Base-by-base conservation (phyloP, 2,113 vertebrate genomes). In the Rhynchomys soricoides region DNA sequence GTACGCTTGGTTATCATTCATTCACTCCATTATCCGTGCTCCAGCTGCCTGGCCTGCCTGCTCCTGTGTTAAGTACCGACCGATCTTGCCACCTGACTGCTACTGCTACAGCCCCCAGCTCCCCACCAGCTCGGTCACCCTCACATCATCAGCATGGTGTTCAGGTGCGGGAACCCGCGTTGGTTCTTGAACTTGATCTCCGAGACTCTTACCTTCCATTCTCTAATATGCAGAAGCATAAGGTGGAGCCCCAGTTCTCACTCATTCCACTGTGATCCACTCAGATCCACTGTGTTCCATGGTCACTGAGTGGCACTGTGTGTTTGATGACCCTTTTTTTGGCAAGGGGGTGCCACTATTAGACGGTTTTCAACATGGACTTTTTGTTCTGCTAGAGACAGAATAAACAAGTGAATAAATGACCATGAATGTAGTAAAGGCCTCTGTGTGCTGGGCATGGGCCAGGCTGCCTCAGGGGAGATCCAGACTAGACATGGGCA, bases 181-280 rank as follows among this genome's bases (percentile, higher is more conserved):
- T 6, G 77, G 74, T 86, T 87, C 64, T 91, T 85, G 81, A 59
- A 85, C 86, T 88, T 92, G 75, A 74, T 85, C 74, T 96, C 83
- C 93, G 96, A 89, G 13, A 48, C 37, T 26, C 64, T 52, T 48
- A 48, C 29, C 64, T 52, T 48, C 66, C 26, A 22, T 82, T 82
- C 74, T 81, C 31, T 78, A 73, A 52, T 37, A 57, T 8, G 68
- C 21, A 79, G 57, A 95, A 29, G 40, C 73, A 21, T 13, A 75
- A 57, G 34, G 48, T 31, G 86, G n/a, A 50, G 22, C 0, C 37
- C 37, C 50, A 59, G 34, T 12, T 75, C 21, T 86, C 24, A 34
- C 66, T 95, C 73, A 66, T 71, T 88, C 75, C n/a, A n/a, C n/a
- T n/a, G n/a, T n/a, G n/a, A n/a, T n/a, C n/a, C n/a, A n/a, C n/a